Evolutionary conservation across 2,113 vertebrate species (phyloP), one percentile per base, ranked within the genome.

Genomic region (Geococcyx californianus): DNA sequence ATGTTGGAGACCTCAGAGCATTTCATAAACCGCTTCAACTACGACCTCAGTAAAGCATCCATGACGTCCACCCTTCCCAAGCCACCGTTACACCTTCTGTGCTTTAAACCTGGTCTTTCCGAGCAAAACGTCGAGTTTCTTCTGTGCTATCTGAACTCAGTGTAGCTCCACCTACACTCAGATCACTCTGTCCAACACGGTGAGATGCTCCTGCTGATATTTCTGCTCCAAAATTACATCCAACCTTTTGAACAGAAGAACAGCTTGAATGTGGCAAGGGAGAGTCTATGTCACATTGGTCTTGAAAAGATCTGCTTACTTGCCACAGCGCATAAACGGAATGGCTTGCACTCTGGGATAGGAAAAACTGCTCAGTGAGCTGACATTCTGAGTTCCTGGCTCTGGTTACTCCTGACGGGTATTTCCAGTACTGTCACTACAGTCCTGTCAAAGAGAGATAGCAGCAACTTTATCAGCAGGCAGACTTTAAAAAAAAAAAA

Each of bases 381-480:
- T 23, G 70, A 1, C 31, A 18, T 5, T 49, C n/a, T 25, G 44
- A 74, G 64, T 40, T 85, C 45, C 33, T 83, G 78, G 62, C 70
- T 66, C 84, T 76, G 77, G 16, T 42, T 45, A n/a, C 16, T 87
- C 79, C 86, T 49, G 47, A 59, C 79, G 45, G 51, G 1, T 34
- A 33, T 83, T 83, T 88, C 31, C 68, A 72, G 63, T 33, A 11
- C 55, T 83, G 64, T 34, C 88, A 64, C 79, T 45, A 44, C 38
- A 80, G 55, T 45, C 63, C 45, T 77, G 67, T 63, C 68, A n/a
- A 31, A 63, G 15, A 90, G 34, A 84, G 74, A 77, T 1, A 95
- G 90, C 88, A 94, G 72, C 83, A 89, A 49, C 52, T 88, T 87
- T 47, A 89, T n/a, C 93, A 87, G 74, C 89, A 90, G 76, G 72